phyloP scores from a whole-genome alignment of 2,888 invertebrate species.

The Sympetrum striolatum region DNA sequence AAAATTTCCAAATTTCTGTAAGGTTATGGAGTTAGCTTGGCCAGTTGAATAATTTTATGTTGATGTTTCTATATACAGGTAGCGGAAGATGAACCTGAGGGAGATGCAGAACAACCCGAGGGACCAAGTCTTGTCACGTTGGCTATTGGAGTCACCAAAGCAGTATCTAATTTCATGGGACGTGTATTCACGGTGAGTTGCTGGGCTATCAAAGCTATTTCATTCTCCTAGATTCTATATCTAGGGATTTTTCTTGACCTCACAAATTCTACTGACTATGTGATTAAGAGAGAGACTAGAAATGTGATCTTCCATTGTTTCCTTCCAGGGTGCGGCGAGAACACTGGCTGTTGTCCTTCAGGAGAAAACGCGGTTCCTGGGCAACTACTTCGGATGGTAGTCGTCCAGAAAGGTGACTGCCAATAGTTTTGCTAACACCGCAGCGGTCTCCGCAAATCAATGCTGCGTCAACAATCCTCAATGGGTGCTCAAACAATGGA shows the following conservation, averaged over 20 bases:
- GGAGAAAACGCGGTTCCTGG: constrained; percentile 26
- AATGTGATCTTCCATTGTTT: background rate
- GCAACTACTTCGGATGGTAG: constrained; percentile 13
- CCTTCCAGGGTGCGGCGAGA: constrained; percentile 6
- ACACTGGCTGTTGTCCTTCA: constrained; percentile 22
- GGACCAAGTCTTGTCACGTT: background rate
- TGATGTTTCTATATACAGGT: background rate
- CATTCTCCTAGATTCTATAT: too few species aligned
- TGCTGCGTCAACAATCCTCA: background rate
- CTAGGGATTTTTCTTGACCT: too few species aligned
- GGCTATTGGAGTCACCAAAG: constrained; percentile 19
- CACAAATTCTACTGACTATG: background rate
- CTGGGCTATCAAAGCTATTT: too few species aligned
- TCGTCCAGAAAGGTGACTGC: background rate
- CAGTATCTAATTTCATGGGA: constrained; percentile 35
- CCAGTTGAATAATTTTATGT: background rate
- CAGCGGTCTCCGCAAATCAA: background rate
- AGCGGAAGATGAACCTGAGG: constrained; percentile 3
- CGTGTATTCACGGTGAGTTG: constrained; percentile 7
- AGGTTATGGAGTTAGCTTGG: background rate
- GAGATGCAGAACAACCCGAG: background rate
- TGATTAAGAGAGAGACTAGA: background rate
- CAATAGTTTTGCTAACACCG: background rate
- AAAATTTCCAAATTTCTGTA: background rate
- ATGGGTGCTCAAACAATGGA: background rate